Evolutionary conservation across 2,797 vertebrate species (phyloP).

Genomic region (Micropoecilia bifurca): DNA sequence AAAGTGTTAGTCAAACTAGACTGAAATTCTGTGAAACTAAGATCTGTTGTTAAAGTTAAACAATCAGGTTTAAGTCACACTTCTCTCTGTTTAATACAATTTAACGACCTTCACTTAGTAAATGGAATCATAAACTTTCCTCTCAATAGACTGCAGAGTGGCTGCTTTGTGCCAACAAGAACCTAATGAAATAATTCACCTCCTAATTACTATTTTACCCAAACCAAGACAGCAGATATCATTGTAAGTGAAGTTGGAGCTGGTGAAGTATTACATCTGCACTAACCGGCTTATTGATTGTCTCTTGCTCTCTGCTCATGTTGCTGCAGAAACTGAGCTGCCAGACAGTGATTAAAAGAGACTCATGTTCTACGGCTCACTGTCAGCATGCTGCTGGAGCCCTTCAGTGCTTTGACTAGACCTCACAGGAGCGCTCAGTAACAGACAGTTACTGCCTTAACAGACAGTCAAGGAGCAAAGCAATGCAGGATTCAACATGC

Average conservation of each 20-base stretch:
- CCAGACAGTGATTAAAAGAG: conserved; percentile 24
- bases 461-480: not conserved
- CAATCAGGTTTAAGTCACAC: not conserved
- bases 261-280: conserved; percentile 3
- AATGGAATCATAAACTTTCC: not conserved
- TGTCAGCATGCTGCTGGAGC: not conserved
- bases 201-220: not conserved
- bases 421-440: not conserved
- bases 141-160: not conserved
- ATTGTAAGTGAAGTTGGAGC: not conserved
- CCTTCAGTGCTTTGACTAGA: not conserved
- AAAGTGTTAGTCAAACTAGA: not conserved
- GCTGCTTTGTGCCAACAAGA: not conserved
- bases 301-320: conserved; percentile 9
- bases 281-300: conserved; percentile 39
- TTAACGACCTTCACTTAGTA: not conserved
- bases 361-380: conserved; percentile 1
- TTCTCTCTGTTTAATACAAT: conserved; percentile 4
- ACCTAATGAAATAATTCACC: conserved; percentile 6
- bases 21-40: not conserved
- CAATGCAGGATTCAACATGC: not conserved
- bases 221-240: conserved; percentile 3
- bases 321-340: conserved; percentile 12
- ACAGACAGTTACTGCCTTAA: too few species aligned
- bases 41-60: conserved; percentile 4